Percentiles rank a stretch among this genome's conserved stretches.
These are phyloP conservation scores for Ginglymostoma cirratum DNA, from an alignment of 2,113 vertebrate species.

Conservation along the genomic window DNA sequence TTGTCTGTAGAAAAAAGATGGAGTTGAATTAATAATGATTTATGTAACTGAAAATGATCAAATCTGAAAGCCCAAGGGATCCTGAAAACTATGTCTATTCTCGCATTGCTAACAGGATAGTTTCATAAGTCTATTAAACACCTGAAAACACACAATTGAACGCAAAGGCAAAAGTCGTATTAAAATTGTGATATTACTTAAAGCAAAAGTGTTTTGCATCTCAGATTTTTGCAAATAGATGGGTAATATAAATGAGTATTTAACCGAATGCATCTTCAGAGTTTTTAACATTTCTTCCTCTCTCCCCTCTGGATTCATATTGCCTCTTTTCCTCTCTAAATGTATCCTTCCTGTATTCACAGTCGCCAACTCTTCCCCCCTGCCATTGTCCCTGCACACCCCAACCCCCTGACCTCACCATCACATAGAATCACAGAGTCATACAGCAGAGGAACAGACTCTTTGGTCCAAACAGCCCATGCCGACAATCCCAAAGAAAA, in stretches of 20 bases:
- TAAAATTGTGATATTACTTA: neutral
- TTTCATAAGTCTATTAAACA: neutral
- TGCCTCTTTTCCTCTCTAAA: neutral
- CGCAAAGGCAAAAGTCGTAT: neutral
- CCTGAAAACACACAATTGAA: neutral
- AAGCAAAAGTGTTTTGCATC: neutral
- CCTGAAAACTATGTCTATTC: neutral
- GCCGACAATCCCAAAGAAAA: too few species aligned
- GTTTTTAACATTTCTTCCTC: neutral
- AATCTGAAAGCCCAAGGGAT: neutral
- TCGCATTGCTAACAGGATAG: neutral
- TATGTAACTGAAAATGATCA: neutral
- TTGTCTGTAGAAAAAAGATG: slow-evolving; percentile 59
- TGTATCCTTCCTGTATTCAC: neutral
- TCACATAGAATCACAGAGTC: neutral
- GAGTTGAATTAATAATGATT: neutral
- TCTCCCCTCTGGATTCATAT: neutral
- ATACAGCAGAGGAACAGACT: too few species aligned
- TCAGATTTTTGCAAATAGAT: neutral
- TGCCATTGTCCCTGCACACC: too few species aligned
- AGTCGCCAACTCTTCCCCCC: too few species aligned
- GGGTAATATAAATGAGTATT: neutral
- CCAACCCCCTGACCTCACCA: neutral
- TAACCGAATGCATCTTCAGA: neutral
- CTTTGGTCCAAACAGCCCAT: too few species aligned